Evolutionary conservation across 2,797 vertebrate species (phyloP).

Genomic region (Notoglanidium macrostoma): DNA sequence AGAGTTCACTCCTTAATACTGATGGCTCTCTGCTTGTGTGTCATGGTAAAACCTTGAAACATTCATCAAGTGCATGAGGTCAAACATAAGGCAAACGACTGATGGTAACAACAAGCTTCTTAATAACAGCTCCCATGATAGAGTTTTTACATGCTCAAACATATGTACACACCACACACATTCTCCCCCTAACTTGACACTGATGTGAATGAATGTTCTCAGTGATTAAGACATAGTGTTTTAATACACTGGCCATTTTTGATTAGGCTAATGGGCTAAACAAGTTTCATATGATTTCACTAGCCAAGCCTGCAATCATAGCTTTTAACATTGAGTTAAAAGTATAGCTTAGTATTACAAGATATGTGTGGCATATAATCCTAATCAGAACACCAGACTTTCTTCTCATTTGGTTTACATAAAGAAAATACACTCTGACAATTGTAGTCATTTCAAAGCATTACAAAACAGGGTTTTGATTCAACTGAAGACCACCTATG

Average conservation of each 20-base stretch:
- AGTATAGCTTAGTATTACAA: not conserved
- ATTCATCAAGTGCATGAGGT: conserved; percentile 71
- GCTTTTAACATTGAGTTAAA: not conserved
- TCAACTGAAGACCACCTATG: not conserved
- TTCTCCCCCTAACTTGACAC: not conserved
- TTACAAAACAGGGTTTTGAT: not conserved
- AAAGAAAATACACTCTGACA: not conserved
- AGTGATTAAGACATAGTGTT: not conserved
- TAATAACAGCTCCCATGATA: conserved; percentile 47
- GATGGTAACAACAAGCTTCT: conserved; percentile 41
- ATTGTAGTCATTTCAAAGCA: not conserved
- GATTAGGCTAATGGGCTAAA: not conserved
- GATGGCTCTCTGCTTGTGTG: conserved; percentile 70
- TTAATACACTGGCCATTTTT: conserved; percentile 2
- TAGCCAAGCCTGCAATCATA: not conserved
- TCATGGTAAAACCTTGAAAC: conserved; percentile 63
- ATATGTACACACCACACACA: not conserved
- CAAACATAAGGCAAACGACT: conserved; percentile 44
- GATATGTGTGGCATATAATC: not conserved
- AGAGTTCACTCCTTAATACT: conserved; percentile 66
- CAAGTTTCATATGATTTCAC: not conserved
- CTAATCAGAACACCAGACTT: not conserved
- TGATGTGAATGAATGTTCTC: conserved; percentile 17
- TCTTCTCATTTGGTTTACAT: not conserved
- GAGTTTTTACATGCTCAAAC: not conserved